These are phyloP conservation scores for Serripes groenlandicus DNA, from an alignment of 2,888 invertebrate species.

Conservation along the genomic window DNA sequence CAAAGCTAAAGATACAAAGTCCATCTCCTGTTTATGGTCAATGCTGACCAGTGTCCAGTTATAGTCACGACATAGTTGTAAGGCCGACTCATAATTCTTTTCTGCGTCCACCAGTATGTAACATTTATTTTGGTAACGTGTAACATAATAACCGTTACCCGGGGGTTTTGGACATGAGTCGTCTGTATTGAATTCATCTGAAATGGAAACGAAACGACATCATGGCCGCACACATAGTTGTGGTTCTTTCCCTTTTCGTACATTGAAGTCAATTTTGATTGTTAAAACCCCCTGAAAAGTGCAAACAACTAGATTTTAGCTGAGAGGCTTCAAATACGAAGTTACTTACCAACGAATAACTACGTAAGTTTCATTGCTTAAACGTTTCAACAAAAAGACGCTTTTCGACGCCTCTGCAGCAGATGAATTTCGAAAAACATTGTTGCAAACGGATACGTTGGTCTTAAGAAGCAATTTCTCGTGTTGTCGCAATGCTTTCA, in stretches of 20 bases:
- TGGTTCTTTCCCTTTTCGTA: neutral
- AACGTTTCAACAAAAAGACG: too few relatives aligned
- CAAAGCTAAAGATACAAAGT: neutral
- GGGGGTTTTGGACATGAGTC: neutral
- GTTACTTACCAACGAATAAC: too few relatives aligned
- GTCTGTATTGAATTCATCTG: neutral
- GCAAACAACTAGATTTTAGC: too few relatives aligned
- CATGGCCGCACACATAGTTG: neutral
- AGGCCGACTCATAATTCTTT: neutral
- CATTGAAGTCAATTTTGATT: too few relatives aligned
- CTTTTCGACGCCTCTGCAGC: too few relatives aligned
- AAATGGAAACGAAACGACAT: neutral
- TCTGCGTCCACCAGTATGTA: conserved; percentile 3
- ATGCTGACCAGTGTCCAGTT: neutral
- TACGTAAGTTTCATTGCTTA: too few relatives aligned
- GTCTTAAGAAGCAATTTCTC: too few relatives aligned
- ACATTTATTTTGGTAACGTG: neutral
- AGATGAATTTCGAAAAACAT: too few relatives aligned
- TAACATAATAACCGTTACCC: neutral
- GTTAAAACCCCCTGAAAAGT: too few relatives aligned
- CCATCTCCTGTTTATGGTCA: neutral
- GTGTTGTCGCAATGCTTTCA: too few relatives aligned
- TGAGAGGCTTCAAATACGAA: too few relatives aligned
- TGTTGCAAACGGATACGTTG: too few relatives aligned
- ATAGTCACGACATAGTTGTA: neutral